Evolutionary conservation across 2,888 invertebrate species (phyloP), one percentile per base, ranked within the genome.

Genomic region (Sinopyrophorus schimmeli): DNA sequence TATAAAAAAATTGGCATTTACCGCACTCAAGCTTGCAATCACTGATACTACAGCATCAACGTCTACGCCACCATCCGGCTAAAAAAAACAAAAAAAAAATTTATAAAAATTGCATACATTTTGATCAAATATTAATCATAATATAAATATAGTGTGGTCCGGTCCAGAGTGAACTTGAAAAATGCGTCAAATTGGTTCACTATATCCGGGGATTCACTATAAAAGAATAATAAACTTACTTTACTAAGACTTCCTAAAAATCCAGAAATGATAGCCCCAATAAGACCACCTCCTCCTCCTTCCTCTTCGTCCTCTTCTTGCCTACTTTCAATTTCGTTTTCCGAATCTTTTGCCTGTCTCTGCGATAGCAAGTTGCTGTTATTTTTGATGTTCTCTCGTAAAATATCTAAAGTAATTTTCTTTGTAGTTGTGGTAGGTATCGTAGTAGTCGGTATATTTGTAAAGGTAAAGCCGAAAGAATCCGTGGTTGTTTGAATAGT

Each of bases 21-120:
- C 74, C 43, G 66, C 63, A 58, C 74, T 74, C 16, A 74, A 60
- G 47, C 71, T 71, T 28, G 73, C 72, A 15, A 74, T 57, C 18
- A 74, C 55, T 14, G 70, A 71, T 20, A 72, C 65, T 18, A 74
- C 69, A 5, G 74, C 73, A 38, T 74, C 71, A 18, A 74, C 61
- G 57, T 74, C 74, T 12, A 74, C 69, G 16, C 70, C 65, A 28
- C 73, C 74, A 55, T 72, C 73, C 32, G 73, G 71, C 73, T 74
- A 40, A 47, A 65, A 66, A 41, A 38, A n/a, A n/a, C n/a, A n/a
- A n/a, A n/a, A n/a, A n/a, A 38, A 48, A 32, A 39, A 47, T 14
- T 21, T 44, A 2, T 35, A 5, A 17, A n/a, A n/a, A n/a, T n/a
- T n/a, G n/a, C n/a, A n/a, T n/a, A n/a, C n/a, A 20, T 7, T 14